Evolutionary conservation across 1,140 invertebrate genomes (phyloP).

Genomic region (Lasioglossum baleicum): DNA sequence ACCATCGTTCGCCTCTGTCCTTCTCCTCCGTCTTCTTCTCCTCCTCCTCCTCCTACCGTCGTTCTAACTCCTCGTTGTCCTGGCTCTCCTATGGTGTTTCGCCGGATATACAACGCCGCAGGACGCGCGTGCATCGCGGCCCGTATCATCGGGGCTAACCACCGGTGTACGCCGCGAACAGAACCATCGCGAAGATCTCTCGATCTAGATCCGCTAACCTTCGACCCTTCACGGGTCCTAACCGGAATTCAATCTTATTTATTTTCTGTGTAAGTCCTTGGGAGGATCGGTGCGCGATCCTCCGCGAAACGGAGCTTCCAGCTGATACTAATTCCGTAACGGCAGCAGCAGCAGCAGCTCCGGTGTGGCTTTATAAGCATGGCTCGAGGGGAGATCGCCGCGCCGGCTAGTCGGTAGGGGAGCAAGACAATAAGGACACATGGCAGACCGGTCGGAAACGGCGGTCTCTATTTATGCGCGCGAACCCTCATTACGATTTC

Average conservation of each 20-base stretch:
- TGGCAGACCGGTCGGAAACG: neutral
- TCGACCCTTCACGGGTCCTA: too few relatives aligned
- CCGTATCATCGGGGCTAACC: constrained; percentile 9
- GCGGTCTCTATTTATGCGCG: constrained; percentile 21
- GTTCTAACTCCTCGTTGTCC: constrained; percentile 57
- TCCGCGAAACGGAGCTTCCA: too few relatives aligned
- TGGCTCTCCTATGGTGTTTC: constrained; percentile 59
- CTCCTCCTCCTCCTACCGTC: constrained; percentile 17
- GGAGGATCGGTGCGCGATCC: too few relatives aligned
- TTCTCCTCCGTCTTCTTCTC: constrained; percentile 39
- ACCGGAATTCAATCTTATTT: too few relatives aligned
- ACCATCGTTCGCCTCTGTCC: constrained; percentile 38
- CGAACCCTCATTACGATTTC: constrained; percentile 36
- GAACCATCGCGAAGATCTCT: constrained; percentile 1
- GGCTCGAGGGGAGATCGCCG: neutral
- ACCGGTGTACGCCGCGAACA: neutral
- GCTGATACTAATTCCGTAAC: too few relatives aligned
- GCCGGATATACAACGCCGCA: constrained; percentile 25
- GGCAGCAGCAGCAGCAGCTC: too few relatives aligned
- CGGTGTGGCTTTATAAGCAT: too few relatives aligned
- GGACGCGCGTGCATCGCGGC: constrained; percentile 33
- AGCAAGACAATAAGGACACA: neutral
- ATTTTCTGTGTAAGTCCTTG: too few relatives aligned
- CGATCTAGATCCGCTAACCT: neutral
- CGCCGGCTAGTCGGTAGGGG: neutral